Percentiles rank a stretch among this genome's conserved stretches.
These are phyloP conservation scores for Salmo trutta DNA, from an alignment of 2,797 vertebrate species.

Conservation along the genomic window DNA sequence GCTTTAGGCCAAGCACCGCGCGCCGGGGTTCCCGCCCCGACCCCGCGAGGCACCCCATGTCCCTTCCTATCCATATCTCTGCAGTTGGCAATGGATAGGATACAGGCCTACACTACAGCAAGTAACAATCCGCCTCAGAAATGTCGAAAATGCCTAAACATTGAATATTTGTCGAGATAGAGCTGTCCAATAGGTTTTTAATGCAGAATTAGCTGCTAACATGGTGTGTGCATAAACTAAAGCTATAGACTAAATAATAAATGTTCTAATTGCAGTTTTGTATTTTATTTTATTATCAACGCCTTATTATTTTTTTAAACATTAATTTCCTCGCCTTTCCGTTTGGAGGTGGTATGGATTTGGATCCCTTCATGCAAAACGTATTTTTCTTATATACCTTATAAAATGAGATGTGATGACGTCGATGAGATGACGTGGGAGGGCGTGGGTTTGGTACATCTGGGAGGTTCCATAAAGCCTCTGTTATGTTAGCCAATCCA, in stretches of 20 bases:
- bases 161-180: background rate
- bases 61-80: slow-evolving; percentile 40
- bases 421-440: background rate
- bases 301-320: background rate
- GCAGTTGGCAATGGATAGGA: background rate
- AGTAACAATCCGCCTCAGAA: background rate
- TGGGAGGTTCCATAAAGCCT: background rate
- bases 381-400: too few species aligned
- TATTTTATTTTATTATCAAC: background rate
- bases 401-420: background rate
- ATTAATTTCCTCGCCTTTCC: background rate
- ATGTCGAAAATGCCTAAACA: background rate
- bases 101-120: background rate
- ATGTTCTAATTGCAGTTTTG: background rate
- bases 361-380: background rate
- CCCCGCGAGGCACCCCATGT: slow-evolving; percentile 35
- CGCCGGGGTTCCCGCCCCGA: slow-evolving; percentile 13
- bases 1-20: slow-evolving; percentile 56
- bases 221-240: background rate
- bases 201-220: background rate
- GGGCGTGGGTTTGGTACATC: background rate
- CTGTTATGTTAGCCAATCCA: background rate
- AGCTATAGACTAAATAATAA: background rate
- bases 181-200: background rate
- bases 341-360: background rate